These are phyloP conservation scores for Garra rufa DNA, from an alignment of 2,113 vertebrate species.

Conservation along the genomic window DNA sequence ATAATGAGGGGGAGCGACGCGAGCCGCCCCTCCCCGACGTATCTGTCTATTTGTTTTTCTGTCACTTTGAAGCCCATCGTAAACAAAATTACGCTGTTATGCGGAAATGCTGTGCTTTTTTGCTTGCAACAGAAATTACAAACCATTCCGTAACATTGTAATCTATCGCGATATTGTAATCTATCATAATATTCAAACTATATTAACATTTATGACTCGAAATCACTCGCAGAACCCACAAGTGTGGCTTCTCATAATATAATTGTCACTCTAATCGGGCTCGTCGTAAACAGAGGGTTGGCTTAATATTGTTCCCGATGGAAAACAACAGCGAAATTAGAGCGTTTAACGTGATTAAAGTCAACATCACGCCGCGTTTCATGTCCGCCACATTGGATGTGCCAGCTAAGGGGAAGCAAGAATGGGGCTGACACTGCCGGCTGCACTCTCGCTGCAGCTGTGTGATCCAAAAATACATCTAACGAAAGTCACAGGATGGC, in stretches of 20 bases:
- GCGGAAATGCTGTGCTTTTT: slow-evolving; percentile 19
- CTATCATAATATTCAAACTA: slow-evolving; percentile 11
- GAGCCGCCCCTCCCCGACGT: slow-evolving; percentile 46
- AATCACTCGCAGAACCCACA: too few relatives aligned
- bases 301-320: slow-evolving; percentile 20
- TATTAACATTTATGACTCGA: slow-evolving; percentile 39
- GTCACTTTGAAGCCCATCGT: slow-evolving; percentile 61
- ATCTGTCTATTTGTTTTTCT: slow-evolving; percentile 74
- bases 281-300: slow-evolving; percentile 37
- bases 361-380: not conserved
- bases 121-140: not conserved
- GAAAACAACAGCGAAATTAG: slow-evolving; percentile 28
- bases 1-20: slow-evolving; percentile 76
- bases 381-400: slow-evolving; percentile 35
- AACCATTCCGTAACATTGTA: not conserved
- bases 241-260: slow-evolving; percentile 6
- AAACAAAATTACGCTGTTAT: slow-evolving; percentile 65
- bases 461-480: slow-evolving; percentile 76
- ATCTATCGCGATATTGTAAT: too few relatives aligned
- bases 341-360: slow-evolving; percentile 41
- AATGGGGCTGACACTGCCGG: slow-evolving; percentile 41
- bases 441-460: slow-evolving; percentile 46
- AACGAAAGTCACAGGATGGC: slow-evolving; percentile 63
- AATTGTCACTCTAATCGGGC: slow-evolving; percentile 34
- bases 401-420: slow-evolving; percentile 29